Base-by-base conservation (phyloP, 2,888 invertebrate genomes). In the Erpobdella octoculata region DNA sequence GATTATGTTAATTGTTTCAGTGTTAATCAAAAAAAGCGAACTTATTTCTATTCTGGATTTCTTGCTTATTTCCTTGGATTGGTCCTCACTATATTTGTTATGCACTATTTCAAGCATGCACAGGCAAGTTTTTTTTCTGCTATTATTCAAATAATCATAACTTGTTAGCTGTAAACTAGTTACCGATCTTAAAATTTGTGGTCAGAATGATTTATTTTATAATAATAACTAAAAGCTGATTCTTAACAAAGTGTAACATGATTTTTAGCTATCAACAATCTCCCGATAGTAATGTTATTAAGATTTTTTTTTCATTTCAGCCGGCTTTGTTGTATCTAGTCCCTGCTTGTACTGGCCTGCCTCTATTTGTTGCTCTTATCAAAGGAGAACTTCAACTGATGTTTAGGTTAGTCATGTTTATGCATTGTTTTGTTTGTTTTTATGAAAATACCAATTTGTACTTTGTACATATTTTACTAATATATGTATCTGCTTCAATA, bases 51-150 rank as follows among this genome's bases (percentile, higher is more conserved):
- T 80, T 88, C 91, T 2, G 92, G 95, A 3, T 91, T 97, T 83
- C 81, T 88, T 61, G 97, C 98, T 1, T 99, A 99, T 84, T 89
- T 96, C 79, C 83, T 92, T 79, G 98, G 98, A 0, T 86, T 99
- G 75, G 85, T 94, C 82, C 88, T 91, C 31, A 99, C 98, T 0
- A 95, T 98, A 83, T 88, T 92, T 78, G 92, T 99, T 73, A 97
- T 99, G 95, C 95, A 97, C 85, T 87, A 93, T 77, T 99, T 94
- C 85, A 93, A 94, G 84, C 96, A 95, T 85, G 96, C 96, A 33
- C 85, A 85, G 82, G 84, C 84, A 76, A 73, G 75, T 71, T n/a
- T 41, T 28, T 15, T 41, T 41, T 15, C n/a, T 41, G 46, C n/a
- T 41, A 41, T 41, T 41, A 41, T 41, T 41, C n/a, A n/a, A n/a